A percentile compares a stretch with the other conserved stretches of the same genome.
Evolutionary conservation across 2,113 vertebrate species (phyloP).

Genomic region (Gallinago undulata): DNA sequence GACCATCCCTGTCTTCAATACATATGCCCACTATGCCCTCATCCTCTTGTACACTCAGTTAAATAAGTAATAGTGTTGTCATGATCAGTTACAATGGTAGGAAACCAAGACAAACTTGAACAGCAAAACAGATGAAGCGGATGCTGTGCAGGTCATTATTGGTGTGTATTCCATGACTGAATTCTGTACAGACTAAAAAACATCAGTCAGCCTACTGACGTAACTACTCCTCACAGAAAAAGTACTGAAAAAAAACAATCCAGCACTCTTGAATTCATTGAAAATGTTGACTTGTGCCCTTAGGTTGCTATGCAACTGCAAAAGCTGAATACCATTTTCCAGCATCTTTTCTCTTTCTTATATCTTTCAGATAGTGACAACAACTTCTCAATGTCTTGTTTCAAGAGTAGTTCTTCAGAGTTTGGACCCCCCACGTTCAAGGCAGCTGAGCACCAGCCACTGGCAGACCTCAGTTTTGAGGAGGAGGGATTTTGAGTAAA

Average conservation of each 20-base stretch:
- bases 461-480: neutral
- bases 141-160: neutral
- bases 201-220: neutral
- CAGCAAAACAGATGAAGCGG: neutral
- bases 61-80: neutral
- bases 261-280: neutral
- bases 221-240: neutral
- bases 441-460: neutral
- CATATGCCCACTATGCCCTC: neutral
- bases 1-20: neutral
- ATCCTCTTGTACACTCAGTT: neutral
- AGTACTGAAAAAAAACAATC: rapidly evolving
- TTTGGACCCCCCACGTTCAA: rapidly evolving
- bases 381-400: neutral
- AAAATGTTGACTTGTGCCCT: neutral
- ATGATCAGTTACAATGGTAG: neutral
- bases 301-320: neutral
- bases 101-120: neutral
- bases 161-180: neutral
- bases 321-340: neutral
- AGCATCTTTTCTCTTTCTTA: neutral
- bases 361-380: neutral
- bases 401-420: neutral
- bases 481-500: neutral
- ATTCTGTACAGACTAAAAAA: neutral